Conservation (phyloP, 1,140 invertebrate genomes). For the Drosophila neocordata region DNA sequence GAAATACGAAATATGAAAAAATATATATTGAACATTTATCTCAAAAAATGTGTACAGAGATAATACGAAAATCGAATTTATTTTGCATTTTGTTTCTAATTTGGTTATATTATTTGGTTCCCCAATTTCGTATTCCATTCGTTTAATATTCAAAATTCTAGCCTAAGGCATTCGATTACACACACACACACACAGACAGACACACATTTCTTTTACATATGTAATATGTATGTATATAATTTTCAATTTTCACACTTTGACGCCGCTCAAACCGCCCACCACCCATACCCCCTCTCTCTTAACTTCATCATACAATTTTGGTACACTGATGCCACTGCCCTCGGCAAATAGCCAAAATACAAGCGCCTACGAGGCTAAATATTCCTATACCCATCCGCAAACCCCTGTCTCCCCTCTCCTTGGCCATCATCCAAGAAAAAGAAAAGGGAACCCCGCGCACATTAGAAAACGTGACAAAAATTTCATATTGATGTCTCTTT, state of each 20-base stretch:
- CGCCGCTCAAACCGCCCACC: background rate
- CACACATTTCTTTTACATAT: background rate
- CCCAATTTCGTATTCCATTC: slow-evolving; percentile 10
- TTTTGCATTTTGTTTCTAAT: background rate
- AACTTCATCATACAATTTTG: background rate
- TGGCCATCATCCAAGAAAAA: background rate
- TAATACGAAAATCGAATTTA: background rate
- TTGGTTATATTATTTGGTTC: background rate
- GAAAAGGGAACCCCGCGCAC: slow-evolving; percentile 31
- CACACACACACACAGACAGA: too few species aligned
- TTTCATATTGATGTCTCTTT: slow-evolving; percentile 76
- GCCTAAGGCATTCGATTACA: too few species aligned
- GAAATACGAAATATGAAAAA: too few species aligned
- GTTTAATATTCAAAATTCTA: slow-evolving; percentile 11
- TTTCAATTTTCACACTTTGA: slow-evolving; percentile 49
- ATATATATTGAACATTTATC: too few species aligned
- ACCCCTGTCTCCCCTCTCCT: background rate
- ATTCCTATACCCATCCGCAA: slow-evolving; percentile 7
- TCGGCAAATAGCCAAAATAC: slow-evolving; percentile 19
- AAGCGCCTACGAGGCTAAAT: slow-evolving; percentile 36
- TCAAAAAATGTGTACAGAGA: background rate
- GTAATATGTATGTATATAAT: slow-evolving; percentile 5
- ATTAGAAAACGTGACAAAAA: slow-evolving; percentile 81
- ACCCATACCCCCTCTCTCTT: background rate
- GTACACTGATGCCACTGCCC: slow-evolving; percentile 41